Percentiles rank a stretch among this genome's conserved stretches.
These are phyloP conservation scores for Lepas anatifera DNA, from an alignment of 2,888 invertebrate genomes.

Conservation along the genomic window DNA sequence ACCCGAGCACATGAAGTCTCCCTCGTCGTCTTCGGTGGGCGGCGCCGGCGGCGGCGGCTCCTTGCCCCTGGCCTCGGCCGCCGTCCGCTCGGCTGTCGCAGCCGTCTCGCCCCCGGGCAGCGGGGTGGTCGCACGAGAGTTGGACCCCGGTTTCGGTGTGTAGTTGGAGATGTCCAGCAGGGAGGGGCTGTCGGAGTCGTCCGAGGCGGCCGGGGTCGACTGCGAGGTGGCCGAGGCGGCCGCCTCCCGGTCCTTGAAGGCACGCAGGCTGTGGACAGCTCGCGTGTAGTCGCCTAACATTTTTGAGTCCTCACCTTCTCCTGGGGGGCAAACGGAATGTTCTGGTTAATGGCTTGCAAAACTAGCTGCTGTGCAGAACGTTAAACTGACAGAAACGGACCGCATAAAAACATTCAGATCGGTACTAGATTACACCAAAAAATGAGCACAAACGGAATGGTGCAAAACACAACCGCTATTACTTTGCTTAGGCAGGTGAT, in stretches of 20 bases:
- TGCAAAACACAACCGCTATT: no score
- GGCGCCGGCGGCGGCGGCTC: neutral
- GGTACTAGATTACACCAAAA: no score
- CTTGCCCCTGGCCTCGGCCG: neutral
- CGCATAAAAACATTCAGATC: no score
- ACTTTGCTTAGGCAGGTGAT: no score
- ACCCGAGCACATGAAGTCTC: slow-evolving; percentile 7
- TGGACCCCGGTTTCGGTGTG: neutral
- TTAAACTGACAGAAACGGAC: no score
- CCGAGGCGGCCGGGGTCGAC: no score
- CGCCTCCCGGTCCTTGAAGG: neutral
- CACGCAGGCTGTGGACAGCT: neutral
- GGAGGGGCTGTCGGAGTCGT: neutral
- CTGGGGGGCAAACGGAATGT: no score
- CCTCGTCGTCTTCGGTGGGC: neutral
- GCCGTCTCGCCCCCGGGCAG: neutral
- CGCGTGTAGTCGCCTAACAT: neutral
- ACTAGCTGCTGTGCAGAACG: no score
- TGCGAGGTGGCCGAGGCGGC: no score
- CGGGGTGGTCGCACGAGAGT: no score
- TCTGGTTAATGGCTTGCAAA: no score
- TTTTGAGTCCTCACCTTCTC: neutral
- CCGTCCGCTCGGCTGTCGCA: neutral
- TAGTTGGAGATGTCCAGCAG: slow-evolving; percentile 5
- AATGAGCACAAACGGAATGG: no score